Conservation (phyloP, 2,888 invertebrate species). For the Nezara viridula region DNA sequence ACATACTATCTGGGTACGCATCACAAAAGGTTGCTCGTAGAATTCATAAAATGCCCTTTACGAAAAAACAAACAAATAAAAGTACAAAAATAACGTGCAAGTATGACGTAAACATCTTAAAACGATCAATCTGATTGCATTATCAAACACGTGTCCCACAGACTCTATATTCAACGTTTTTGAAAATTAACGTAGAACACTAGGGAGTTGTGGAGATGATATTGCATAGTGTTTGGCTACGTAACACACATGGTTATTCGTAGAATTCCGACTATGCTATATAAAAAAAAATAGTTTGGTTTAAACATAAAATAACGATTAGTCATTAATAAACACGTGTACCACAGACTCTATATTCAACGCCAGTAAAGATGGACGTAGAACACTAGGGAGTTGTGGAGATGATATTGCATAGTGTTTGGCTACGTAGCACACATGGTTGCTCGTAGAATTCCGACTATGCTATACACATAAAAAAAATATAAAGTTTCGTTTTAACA, state of each 20-base stretch:
- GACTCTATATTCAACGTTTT: not conserved
- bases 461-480: too few relatives aligned
- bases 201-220: not conserved
- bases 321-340: not conserved
- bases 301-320: too few relatives aligned
- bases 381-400: too few relatives aligned
- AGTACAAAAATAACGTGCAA: too few relatives aligned
- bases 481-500: too few relatives aligned
- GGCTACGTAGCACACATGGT: too few relatives aligned
- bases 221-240: slow-evolving; percentile 5
- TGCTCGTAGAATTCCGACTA: too few relatives aligned
- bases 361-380: too few relatives aligned
- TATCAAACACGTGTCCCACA: not conserved
- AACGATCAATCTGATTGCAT: not conserved
- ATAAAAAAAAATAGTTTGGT: too few relatives aligned
- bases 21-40: not conserved
- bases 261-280: slow-evolving; percentile 5
- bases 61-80: not conserved
- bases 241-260: slow-evolving; percentile 1
- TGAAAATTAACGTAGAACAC: not conserved
- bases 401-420: too few relatives aligned
- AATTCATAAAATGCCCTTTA: not conserved
- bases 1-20: slow-evolving; percentile 3
- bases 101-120: not conserved
- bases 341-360: too few relatives aligned